Conservation (phyloP, 2,113 vertebrate genomes). For the Lophura nycthemera region DNA sequence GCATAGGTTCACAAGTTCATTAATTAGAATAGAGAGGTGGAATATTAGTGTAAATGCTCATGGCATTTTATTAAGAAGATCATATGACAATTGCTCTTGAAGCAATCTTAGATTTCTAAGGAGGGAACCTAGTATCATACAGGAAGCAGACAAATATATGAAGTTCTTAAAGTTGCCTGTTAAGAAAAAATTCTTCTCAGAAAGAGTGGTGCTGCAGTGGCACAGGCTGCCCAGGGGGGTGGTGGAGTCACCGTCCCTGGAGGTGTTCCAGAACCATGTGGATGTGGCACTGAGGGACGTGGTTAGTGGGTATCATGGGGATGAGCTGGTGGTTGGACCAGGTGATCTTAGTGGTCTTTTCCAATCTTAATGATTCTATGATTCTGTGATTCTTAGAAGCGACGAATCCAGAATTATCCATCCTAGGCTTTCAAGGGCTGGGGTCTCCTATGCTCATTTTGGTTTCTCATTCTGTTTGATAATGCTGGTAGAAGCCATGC, state of each 20-base stretch:
- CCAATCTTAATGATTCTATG: no score
- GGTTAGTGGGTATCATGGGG: no score
- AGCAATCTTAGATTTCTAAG: background rate
- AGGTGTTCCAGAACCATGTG: no score
- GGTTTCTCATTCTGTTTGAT: background rate
- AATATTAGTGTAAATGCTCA: background rate
- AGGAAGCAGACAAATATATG: background rate
- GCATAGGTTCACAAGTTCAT: background rate
- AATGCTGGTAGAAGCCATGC: background rate
- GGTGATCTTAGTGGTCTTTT: no score
- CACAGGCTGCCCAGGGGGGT: no score
- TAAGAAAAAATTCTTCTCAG: no score
- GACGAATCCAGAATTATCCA: background rate
- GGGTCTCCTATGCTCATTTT: background rate
- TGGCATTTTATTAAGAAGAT: background rate
- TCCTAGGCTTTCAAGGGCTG: background rate
- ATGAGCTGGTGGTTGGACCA: no score
- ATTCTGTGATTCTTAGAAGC: background rate
- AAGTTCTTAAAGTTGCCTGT: background rate
- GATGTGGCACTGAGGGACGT: no score
- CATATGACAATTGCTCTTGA: background rate
- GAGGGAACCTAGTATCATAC: background rate
- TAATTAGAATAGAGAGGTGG: background rate
- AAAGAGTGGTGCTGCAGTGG: no score
- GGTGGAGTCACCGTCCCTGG: no score